phyloP scores from a whole-genome alignment of 2,888 invertebrate genomes.

The Myopa testacea region DNA sequence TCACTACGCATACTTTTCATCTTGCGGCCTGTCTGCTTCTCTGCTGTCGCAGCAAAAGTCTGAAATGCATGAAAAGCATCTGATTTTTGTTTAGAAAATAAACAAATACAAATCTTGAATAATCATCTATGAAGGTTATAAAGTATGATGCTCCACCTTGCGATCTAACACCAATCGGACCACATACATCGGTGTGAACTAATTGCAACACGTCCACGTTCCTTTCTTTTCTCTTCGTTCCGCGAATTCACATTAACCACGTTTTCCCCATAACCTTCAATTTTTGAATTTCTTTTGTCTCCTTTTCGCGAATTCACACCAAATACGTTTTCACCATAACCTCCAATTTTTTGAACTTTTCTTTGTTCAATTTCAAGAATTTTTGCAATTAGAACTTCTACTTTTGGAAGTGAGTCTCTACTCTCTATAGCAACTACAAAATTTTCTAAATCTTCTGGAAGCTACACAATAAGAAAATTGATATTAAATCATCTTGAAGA shows the following conservation, averaged over 20 bases:
- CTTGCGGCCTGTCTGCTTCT: neutral
- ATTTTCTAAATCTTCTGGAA: too few species aligned
- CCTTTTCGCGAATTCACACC: too few species aligned
- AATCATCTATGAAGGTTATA: slow-evolving; percentile 11
- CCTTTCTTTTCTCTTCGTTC: neutral
- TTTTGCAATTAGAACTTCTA: slow-evolving; percentile 24
- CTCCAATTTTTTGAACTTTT: too few species aligned
- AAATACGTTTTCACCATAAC: too few species aligned
- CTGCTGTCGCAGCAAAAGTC: too few species aligned
- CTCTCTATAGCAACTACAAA: too few species aligned
- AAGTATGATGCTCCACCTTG: slow-evolving; percentile 1
- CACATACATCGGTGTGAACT: neutral
- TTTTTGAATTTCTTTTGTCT: slow-evolving; percentile 8
- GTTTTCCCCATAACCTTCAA: neutral
- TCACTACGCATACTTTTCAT: neutral
- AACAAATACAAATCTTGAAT: slow-evolving; percentile 2
- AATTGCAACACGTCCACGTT: neutral
- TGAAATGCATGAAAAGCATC: too few species aligned
- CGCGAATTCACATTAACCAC: neutral
- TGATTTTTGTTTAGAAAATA: neutral
- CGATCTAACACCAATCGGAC: neutral
- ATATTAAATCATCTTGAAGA: too few species aligned
- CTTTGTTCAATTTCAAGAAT: neutral
- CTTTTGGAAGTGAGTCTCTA: too few species aligned
- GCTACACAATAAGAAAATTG: too few species aligned